Conservation (phyloP, 2,113 vertebrate species). For the Pardalotus punctatus region DNA sequence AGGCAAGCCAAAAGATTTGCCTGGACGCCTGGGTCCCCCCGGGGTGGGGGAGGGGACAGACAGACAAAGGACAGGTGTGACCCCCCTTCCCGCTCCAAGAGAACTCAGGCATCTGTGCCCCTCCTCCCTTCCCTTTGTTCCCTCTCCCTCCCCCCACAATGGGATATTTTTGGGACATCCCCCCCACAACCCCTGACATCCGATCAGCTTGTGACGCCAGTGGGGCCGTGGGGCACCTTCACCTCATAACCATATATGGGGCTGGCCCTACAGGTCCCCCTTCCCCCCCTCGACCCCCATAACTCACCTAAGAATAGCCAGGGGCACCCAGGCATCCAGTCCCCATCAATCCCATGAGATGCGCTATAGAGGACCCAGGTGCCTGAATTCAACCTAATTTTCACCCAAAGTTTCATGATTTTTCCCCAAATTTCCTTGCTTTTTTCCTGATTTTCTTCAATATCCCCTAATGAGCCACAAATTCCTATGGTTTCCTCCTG, state of each 20-base stretch:
- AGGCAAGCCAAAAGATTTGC: not conserved
- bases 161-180: not conserved
- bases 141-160: not conserved
- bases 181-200: not conserved
- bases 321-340: not conserved
- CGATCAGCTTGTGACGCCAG: not conserved
- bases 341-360: not conserved
- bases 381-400: not conserved
- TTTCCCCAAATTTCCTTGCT: not conserved
- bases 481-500: not conserved
- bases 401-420: too few relatives aligned
- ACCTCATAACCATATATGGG: not conserved
- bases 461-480: not conserved
- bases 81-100: not conserved
- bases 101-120: not conserved
- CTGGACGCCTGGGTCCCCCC: not conserved
- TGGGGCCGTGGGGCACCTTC: not conserved
- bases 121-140: not conserved
- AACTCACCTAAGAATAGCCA: not conserved
- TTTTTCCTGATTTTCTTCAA: not conserved
- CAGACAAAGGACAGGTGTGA: slow-evolving; percentile 10
- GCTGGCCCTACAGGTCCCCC: not conserved
- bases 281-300: not conserved
- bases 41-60: not conserved
- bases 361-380: not conserved